Conservation (phyloP, 2,888 invertebrate species). For the Drosophila demipolita region DNA sequence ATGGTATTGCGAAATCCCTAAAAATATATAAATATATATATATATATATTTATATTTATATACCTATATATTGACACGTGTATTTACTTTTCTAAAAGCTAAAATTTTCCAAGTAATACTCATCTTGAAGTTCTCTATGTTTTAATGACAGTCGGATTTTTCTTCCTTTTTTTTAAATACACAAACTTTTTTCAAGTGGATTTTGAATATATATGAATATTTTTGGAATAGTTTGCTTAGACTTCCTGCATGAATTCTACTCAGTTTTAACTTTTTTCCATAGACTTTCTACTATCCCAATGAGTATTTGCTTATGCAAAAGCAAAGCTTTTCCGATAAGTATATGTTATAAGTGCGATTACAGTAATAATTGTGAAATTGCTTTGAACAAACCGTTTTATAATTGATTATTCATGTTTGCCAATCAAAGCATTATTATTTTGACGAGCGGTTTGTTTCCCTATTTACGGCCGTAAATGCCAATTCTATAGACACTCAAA, state of each 20-base stretch:
- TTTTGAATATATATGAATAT: not conserved
- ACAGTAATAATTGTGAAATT: constrained; percentile 3
- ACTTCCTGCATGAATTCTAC: not conserved
- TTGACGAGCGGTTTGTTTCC: not conserved
- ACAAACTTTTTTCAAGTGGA: not conserved
- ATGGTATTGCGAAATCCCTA: constrained; percentile 57
- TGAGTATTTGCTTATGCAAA: not conserved
- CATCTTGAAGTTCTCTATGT: constrained; percentile 11
- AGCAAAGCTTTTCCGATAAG: not conserved
- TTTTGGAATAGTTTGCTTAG: not conserved
- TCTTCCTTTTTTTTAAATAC: not conserved
- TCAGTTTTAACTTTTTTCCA: not conserved
- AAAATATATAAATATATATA: constrained; percentile 23
- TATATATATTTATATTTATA: constrained; percentile 12
- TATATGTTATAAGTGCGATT: not conserved
- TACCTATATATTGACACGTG: constrained; percentile 16
- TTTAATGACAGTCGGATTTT: not conserved
- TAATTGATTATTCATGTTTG: constrained; percentile 2
- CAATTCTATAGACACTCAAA: not conserved
- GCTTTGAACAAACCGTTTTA: not conserved
- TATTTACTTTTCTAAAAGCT: constrained; percentile 50
- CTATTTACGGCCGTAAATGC: not conserved
- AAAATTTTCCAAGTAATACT: constrained; percentile 33
- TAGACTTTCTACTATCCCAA: not conserved
- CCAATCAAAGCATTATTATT: not conserved